Percentiles rank a stretch among this genome's conserved stretches.
Evolutionary conservation across 2,113 vertebrate genomes (phyloP).

Genomic region (Salvator merianae): DNA sequence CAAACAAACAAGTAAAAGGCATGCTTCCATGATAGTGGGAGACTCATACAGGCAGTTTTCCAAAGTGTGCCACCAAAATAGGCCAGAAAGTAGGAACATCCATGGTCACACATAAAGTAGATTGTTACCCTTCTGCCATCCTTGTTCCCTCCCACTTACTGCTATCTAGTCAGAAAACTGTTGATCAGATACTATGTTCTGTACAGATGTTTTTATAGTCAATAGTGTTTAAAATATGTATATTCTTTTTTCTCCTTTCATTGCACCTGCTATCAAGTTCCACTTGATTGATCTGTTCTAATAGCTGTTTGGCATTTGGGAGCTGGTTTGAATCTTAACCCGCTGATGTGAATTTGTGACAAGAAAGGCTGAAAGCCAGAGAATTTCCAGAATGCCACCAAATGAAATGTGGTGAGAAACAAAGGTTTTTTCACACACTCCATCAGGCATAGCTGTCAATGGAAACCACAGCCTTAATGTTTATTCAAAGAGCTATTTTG

Average conservation of each 20-base stretch:
- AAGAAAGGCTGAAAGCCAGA: background rate
- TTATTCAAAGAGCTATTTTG: background rate
- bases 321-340: conserved; percentile 37
- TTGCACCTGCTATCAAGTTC: conserved; percentile 35
- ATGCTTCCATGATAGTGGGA: too few species aligned
- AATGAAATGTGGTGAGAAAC: background rate
- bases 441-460: background rate
- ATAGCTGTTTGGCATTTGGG: conserved; percentile 25
- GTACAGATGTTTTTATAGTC: background rate
- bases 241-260: conserved; percentile 32
- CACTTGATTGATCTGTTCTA: conserved; percentile 27
- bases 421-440: background rate
- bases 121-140: background rate
- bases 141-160: background rate
- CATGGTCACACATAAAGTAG: too few species aligned
- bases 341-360: conserved; percentile 37
- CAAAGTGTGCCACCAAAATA: too few species aligned
- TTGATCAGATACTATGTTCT: background rate
- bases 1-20: too few species aligned
- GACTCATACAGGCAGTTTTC: too few species aligned
- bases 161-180: conserved; percentile 13
- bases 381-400: background rate
- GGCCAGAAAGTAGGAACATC: background rate
- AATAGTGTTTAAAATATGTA: background rate
- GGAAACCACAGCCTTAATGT: background rate